phyloP scores from a whole-genome alignment of 2,797 vertebrate species.

The Ataeniobius toweri region DNA sequence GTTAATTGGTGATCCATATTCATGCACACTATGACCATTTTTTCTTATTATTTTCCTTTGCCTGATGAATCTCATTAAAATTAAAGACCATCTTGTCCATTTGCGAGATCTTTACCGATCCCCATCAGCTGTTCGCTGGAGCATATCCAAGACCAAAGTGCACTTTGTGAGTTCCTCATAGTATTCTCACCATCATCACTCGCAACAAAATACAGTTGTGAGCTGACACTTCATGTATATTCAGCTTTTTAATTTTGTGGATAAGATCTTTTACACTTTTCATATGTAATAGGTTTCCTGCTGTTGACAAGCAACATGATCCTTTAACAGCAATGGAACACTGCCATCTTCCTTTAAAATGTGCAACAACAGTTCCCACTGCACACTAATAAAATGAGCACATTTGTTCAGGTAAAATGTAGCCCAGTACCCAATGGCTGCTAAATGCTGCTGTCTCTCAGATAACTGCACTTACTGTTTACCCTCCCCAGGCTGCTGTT shows the following conservation, averaged over 20 bases:
- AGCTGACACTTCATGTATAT: slow-evolving; percentile 9
- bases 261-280: slow-evolving; percentile 51
- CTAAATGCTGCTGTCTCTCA: background rate
- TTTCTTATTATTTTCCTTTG: slow-evolving; percentile 20
- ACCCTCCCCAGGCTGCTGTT: background rate
- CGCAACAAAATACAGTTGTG: background rate
- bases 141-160: slow-evolving; percentile 27
- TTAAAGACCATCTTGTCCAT: slow-evolving; percentile 28
- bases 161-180: background rate
- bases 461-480: background rate
- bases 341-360: slow-evolving; percentile 68
- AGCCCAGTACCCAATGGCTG: background rate
- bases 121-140: slow-evolving; percentile 35
- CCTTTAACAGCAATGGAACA: slow-evolving; percentile 53
- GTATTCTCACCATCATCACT: slow-evolving; percentile 42
- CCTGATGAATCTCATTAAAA: slow-evolving; percentile 51
- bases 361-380: slow-evolving; percentile 47
- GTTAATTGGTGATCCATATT: slow-evolving; percentile 54
- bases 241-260: slow-evolving; percentile 26
- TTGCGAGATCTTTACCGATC: slow-evolving; percentile 34
- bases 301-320: slow-evolving; percentile 37
- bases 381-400: slow-evolving; percentile 5
- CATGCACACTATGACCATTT: slow-evolving; percentile 45
- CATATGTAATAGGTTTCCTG: slow-evolving; percentile 41
- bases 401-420: background rate